Percentiles rank a stretch among this genome's conserved stretches.
phyloP scores from a whole-genome alignment of 2,797 vertebrate species.

The Molossus alvarezi region DNA sequence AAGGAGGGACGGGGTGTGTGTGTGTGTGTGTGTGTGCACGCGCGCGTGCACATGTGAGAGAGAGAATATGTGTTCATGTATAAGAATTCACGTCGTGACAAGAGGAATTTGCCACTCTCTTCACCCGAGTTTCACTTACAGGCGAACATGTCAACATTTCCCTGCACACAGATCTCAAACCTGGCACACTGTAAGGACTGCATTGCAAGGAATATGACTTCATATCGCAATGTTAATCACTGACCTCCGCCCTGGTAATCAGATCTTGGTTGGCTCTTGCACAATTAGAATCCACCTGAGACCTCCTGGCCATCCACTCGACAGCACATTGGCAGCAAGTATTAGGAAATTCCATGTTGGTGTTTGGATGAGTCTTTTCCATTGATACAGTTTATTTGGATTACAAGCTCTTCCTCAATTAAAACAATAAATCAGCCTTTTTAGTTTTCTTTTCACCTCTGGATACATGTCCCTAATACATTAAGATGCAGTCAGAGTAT shows the following conservation, averaged over 20 bases:
- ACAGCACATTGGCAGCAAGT: conserved; percentile 62
- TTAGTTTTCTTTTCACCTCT: conserved; percentile 37
- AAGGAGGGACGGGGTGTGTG: background rate
- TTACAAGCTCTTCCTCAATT: conserved; percentile 42
- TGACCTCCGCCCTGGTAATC: conserved; percentile 52
- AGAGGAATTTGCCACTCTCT: conserved; percentile 19
- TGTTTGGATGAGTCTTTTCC: conserved; percentile 33
- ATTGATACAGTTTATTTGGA: conserved; percentile 58
- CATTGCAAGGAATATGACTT: conserved; percentile 24
- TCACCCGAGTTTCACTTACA: background rate
- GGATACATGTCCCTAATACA: background rate
- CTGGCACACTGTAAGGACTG: background rate
- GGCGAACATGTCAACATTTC: background rate
- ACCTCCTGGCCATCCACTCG: background rate
- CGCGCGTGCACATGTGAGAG: background rate
- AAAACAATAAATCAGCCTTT: conserved; percentile 65
- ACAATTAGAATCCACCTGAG: conserved; percentile 56
- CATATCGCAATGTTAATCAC: conserved; percentile 18
- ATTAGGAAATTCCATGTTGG: conserved; percentile 59
- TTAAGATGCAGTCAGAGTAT: background rate
- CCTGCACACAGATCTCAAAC: background rate
- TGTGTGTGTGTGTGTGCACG: background rate
- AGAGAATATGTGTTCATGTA: too few species aligned
- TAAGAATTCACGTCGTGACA: background rate
- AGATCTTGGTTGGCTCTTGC: conserved; percentile 43